Base-by-base conservation (phyloP, 2,888 invertebrate species). In the Chironomus riparius region DNA sequence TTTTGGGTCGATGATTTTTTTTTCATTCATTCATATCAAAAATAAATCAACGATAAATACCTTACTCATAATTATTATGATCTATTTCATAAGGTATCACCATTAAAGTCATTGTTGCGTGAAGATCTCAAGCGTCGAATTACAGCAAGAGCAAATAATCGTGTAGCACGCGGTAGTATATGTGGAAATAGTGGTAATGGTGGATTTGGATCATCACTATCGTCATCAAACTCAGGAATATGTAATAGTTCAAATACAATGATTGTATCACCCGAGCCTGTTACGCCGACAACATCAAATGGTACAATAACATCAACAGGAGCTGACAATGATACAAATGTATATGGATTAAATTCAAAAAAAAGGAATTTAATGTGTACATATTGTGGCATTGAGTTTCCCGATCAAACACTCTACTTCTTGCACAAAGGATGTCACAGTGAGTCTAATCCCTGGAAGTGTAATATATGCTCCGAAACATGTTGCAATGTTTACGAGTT, bases 401-500 rank as follows among this genome's bases (percentile, higher is more conserved):
- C 95, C 50, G 97, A 98, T 85, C 94, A 95, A 82, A 98, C 97
- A 0, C 87, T 98, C 77, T 97, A 97, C 86, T 95, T 97, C 86
- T 88, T 98, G 79, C 98, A 98, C 87, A 97, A 97, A 86, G 97
- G 97, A 79, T 95, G 98, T 83, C 98, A 98, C 86, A 97, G 97
- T 80, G 95, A 96, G 82, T 93, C 94, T 79, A 97, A 97, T 86
- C 97, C 98, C 0, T 98, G 89, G 89, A 96, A 96, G 85, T 97
- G 97, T 85, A 98, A 98, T 86, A 94, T 98, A 80, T 98, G 98
- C 84, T 97, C 97, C 70, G 94, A 95, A 84, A 92, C 93, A 83
- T 95, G 95, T 85, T 92, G 92, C 84, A 95, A 97, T 82, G 93
- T 97, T 76, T 97, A 97, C 86, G 96, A 97, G 85, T 98, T 98